A percentile compares a stretch with the other conserved stretches of the same genome.
phyloP scores from a whole-genome alignment of 2,113 vertebrate species.

The Phrynosoma blainvillii region DNA sequence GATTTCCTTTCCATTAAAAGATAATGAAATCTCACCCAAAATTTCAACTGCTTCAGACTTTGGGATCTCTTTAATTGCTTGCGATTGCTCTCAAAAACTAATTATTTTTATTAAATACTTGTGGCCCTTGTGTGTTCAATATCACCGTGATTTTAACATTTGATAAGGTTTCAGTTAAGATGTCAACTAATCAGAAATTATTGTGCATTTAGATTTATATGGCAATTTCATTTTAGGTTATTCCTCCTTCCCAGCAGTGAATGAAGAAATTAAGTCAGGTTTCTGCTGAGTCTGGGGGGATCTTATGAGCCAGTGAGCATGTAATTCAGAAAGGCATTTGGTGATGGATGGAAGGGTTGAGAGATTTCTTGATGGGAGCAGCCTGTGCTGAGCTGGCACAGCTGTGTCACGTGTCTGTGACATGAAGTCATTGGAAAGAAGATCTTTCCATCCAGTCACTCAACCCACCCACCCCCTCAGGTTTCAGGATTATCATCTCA shows the following conservation, averaged over 20 bases:
- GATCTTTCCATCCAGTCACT: neutral
- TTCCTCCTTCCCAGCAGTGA: neutral
- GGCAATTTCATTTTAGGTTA: neutral
- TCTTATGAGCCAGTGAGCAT: neutral
- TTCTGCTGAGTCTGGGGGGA: neutral
- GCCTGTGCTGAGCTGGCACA: neutral
- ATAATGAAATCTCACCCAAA: neutral
- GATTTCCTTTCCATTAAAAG: neutral
- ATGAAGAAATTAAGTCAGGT: neutral
- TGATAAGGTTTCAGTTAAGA: neutral
- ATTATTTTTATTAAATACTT: neutral
- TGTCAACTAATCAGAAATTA: neutral
- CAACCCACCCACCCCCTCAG: neutral
- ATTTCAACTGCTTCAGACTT: neutral
- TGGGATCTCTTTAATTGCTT: neutral
- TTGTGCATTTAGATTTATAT: neutral
- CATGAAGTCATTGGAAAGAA: slow-evolving; percentile 26
- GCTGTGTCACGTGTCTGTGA: neutral
- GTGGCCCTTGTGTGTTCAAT: neutral
- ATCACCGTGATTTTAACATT: neutral
- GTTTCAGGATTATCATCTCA: neutral
- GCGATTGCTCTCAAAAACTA: neutral
- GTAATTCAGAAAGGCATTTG: slow-evolving; percentile 4
- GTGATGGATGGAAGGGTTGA: neutral
- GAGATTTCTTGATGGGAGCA: neutral